Base-by-base conservation (phyloP, 1,140 invertebrate genomes). In the Macrocentrus cingulum region DNA sequence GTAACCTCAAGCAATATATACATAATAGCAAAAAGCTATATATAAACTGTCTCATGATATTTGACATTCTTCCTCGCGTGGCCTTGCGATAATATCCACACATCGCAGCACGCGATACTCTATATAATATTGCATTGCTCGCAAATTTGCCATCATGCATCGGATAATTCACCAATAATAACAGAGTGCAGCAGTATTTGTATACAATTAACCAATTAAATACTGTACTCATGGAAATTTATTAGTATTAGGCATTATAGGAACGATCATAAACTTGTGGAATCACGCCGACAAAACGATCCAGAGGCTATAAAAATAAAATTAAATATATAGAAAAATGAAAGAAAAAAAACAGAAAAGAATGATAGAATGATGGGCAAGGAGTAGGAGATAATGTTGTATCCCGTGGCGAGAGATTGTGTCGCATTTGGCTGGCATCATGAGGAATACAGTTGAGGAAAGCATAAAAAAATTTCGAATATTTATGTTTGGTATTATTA, bases 401-500 rank as follows among this genome's bases (percentile, higher is more conserved):
- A 29, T 29, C 4, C 9, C 25, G 25, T 29, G 25, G 25, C 9
- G 25, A 29, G 25, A 29, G 25, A 29, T 29, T 29, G 9, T 29
- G 22, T 16, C 48, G 32, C 32, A 52, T 52, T 37, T 20, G 7
- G 32, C 9, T 20, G 16, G 6, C 22, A 9, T 5, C 46, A n/a
- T n/a, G n/a, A n/a, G n/a, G n/a, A 29, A 29, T 29, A 29, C 9
- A 29, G 25, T 29, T 29, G 25, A 29, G 25, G 9, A 29, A 41
- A 0, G 16, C 19, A 56, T 20, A 29, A 36, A 77, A 77, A 77
- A 78, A 76, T 75, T 73, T 64, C 62, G 70, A 77, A 74, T 79
- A 79, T 77, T 77, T 79, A 77, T 77, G 71, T 67, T 67, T 69
- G 67, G 73, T 78, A 76, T 77, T 79, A 76, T 79, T 77, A 79